These are phyloP conservation scores for Syngnathus floridae DNA, from an alignment of 2,113 vertebrate genomes.

Conservation along the genomic window DNA sequence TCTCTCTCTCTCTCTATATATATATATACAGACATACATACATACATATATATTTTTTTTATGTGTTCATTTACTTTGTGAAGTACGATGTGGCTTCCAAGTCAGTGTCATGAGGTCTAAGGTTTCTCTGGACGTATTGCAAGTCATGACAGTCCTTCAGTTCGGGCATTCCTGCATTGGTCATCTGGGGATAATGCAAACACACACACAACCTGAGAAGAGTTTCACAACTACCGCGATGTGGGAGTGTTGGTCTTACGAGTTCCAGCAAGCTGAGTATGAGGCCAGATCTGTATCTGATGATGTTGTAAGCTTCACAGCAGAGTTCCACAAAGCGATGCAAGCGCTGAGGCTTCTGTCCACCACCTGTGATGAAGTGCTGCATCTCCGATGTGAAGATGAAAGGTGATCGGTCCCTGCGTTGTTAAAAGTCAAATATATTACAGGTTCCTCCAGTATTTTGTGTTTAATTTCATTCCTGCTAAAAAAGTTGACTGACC, in stretches of 20 bases:
- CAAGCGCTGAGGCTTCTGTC: constrained; percentile 74
- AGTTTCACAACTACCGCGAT: neutral
- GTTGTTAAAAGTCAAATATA: neutral
- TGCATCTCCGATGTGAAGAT: constrained; percentile 91
- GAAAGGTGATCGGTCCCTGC: constrained; percentile 83
- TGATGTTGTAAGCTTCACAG: constrained; percentile 80
- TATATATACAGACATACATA: too few species aligned
- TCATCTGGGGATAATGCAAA: constrained; percentile 69
- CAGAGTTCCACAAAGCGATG: constrained; percentile 88
- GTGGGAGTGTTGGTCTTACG: constrained; percentile 64
- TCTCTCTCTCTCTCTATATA: too few species aligned
- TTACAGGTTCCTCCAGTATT: neutral
- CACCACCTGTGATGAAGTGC: constrained; percentile 85
- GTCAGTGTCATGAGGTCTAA: constrained; percentile 79
- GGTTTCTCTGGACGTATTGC: constrained; percentile 79
- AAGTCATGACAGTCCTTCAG: constrained; percentile 75
- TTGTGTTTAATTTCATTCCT: neutral
- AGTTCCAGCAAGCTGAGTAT: constrained; percentile 82
- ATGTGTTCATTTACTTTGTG: constrained; percentile 70
- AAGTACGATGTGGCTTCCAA: constrained; percentile 84
- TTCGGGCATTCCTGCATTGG: constrained; percentile 78
- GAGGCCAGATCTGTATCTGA: constrained; percentile 75
- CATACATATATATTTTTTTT: too few species aligned
- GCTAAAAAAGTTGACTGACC: constrained; percentile 58
- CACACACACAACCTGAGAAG: neutral